Conservation (phyloP, 92 coral and sea anemone species). For the Epizoanthus fatuus region DNA sequence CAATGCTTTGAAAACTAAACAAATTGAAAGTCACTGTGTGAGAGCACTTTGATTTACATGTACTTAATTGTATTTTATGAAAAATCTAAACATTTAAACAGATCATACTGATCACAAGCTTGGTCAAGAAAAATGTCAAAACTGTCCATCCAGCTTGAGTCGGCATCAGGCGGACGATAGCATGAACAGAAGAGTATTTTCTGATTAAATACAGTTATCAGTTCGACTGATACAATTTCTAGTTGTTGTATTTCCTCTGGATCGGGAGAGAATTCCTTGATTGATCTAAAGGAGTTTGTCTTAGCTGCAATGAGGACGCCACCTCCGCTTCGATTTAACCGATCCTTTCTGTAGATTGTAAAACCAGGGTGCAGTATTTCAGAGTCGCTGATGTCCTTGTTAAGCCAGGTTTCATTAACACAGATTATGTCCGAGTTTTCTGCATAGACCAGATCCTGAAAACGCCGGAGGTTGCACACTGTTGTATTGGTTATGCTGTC, state of each 20-base stretch:
- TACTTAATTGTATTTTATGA: no score
- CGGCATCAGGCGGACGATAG: conserved; percentile 53
- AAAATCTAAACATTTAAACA: no score
- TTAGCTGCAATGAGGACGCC: conserved; percentile 61
- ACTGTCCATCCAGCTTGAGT: background rate
- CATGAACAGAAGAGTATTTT: conserved; percentile 54
- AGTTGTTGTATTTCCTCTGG: background rate
- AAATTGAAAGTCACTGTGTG: no score
- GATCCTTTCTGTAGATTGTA: conserved; percentile 58
- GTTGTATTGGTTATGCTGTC: background rate
- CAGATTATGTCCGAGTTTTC: conserved; percentile 51
- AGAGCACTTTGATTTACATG: no score
- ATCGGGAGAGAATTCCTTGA: background rate
- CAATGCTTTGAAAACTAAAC: no score
- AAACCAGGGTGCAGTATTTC: conserved; percentile 40
- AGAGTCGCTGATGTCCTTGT: conserved; percentile 20
- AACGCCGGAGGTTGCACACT: conserved; percentile 38
- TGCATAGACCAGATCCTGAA: conserved; percentile 49
- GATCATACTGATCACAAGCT: conserved; percentile 5
- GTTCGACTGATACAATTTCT: conserved; percentile 48
- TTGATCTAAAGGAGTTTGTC: conserved; percentile 10
- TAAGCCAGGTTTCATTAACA: conserved; percentile 59
- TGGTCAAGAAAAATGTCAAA: conserved; percentile 13
- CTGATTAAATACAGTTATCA: conserved; percentile 34
- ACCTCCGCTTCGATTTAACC: conserved; percentile 14